Base-by-base conservation (phyloP, 2,797 vertebrate species). In the Bradypodion ventrale region DNA sequence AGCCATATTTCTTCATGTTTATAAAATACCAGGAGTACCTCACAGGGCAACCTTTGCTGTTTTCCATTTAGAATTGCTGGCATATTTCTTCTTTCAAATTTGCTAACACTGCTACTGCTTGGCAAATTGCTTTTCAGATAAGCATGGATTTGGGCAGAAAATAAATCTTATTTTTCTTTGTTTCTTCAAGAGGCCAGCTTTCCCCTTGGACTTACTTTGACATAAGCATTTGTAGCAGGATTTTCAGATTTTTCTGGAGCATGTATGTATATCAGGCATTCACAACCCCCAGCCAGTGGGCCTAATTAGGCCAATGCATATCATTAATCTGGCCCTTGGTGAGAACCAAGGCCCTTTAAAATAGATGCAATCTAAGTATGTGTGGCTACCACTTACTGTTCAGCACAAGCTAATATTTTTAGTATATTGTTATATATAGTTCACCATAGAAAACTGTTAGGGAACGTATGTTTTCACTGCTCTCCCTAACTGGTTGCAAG, bases 81-180 rank as follows among this genome's bases (percentile, higher is more conserved):
- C 46, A 68, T 59, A 68, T 83, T 69, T 72, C 29, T 78, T 69
- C 52, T 69, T 78, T 76, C 52, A n/a, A 23, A 60, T 59, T 46
- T 56, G 46, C 52, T 83, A 78, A 70, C 56, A 29, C n/a, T 37
- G 52, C 56, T 46, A 15, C n/a, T 32, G 62, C 44, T 49, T 49
- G 23, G 68, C 25, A 78, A 73, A 84, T 72, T 72, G 59, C 42
- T 73, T 84, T 84, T 49, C 59, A 72, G 56, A 78, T 16, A 78
- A 69, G 25, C 42, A 63, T 78, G 40, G 23, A 62, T 35, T 59
- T 27, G 29, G 2, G 9, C 35, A 77, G 2, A 32, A 63, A 70
- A 40, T 29, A 70, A 77, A 65, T 46, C 32, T 63, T 63, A 84
- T 84, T 84, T 15, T 70, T 49, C 59, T 70, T 46, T 44, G 63